Conservation (phyloP, 2,888 invertebrate genomes). For the Orchestes rusci region DNA sequence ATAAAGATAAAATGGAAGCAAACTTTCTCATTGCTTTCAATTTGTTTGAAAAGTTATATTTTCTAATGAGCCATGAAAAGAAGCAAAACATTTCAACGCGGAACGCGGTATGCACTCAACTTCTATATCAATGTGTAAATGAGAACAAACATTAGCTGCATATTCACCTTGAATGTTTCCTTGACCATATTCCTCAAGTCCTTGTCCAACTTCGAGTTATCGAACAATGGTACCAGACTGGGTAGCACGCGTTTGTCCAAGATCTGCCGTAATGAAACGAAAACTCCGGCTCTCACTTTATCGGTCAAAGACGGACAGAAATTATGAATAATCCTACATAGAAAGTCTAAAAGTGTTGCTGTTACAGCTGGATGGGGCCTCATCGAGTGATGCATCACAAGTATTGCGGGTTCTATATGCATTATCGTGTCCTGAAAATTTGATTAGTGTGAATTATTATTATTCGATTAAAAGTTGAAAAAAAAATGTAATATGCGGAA, state of each 20-base stretch:
- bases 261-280: constrained; percentile 75
- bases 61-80: too few relatives aligned
- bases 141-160: not conserved
- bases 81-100: too few relatives aligned
- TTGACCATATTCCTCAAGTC: constrained; percentile 77
- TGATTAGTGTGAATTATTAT: not conserved
- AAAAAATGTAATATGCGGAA: too few relatives aligned
- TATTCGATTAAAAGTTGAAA: too few relatives aligned
- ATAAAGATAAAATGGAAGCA: too few relatives aligned
- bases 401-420: constrained; percentile 91
- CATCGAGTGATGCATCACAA: constrained; percentile 92
- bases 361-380: constrained; percentile 86
- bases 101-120: too few relatives aligned
- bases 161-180: constrained; percentile 81
- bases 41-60: too few relatives aligned
- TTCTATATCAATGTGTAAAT: too few relatives aligned
- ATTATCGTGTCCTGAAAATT: constrained; percentile 69
- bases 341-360: constrained; percentile 82
- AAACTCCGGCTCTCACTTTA: constrained; percentile 74
- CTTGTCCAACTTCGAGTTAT: constrained; percentile 78
- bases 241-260: constrained; percentile 86
- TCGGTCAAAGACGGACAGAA: constrained; percentile 75
- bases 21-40: too few relatives aligned
- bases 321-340: constrained; percentile 84
- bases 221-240: constrained; percentile 79